Base-by-base conservation (phyloP, 2,888 invertebrate genomes). In the Litoditis marina region DNA sequence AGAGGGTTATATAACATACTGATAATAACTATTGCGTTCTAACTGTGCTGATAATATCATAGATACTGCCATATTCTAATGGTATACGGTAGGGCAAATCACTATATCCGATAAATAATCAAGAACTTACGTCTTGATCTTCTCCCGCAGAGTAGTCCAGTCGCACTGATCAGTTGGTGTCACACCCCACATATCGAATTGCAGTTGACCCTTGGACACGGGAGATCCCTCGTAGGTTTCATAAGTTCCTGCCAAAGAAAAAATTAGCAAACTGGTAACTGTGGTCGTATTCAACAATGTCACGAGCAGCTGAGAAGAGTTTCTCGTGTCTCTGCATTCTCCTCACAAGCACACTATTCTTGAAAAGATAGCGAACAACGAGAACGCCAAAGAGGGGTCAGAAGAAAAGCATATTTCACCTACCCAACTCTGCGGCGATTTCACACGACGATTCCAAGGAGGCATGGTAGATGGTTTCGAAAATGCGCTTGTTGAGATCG, bases 391-490 rank as follows among this genome's bases (percentile, higher is more conserved):
- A n/a, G 11, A 36, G 39, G 11, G 13, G 39, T 16, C 11, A 36
- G n/a, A 16, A 47, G 11, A n/a, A 13, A 19, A 19, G 13, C 22
- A 16, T 13, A 31, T 30, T 19, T 6, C 22, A 49, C 7, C 49
- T 47, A 6, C 96, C 95, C 47, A 88, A 82, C 80, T 88, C 88
- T 83, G 91, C 88, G 1, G 96, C 93, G 64, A 96, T 84, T 84
- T 96, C 94, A 85, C 92, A 93, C 83, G 94, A 94, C 0, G 94
- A 91, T 84, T 96, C 94, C 66, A 98, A 85, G 0, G 96, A 93
- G n/a, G 91, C 93, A 85, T 90, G 94, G 84, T 99, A 98, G 72
- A 98, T 89, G 0, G 95, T 95, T 87, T 98, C 96, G 85, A 98
- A 99, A 75, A 99, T 94, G 83, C 94, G 90, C 75, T 89, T 90